Evolutionary conservation across 1,140 invertebrate species (phyloP).

Genomic region (Pseudomyrmex gracilis): DNA sequence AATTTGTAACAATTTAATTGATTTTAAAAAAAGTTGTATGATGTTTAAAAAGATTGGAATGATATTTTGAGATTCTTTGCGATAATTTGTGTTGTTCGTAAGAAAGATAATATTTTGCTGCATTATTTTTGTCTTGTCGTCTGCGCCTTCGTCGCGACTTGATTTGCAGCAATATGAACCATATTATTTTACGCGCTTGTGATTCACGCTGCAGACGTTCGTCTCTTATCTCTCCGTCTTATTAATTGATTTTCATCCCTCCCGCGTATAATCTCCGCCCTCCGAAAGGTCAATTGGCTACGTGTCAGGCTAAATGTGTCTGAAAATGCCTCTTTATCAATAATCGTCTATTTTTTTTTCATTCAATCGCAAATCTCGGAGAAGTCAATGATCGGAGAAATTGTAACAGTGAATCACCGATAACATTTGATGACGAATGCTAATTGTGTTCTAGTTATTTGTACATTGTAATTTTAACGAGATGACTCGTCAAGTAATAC

Average conservation of each 20-base stretch:
- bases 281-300: slow-evolving; percentile 29
- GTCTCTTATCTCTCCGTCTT: neutral
- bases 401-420: no score
- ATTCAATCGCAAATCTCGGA: neutral
- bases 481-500: no score
- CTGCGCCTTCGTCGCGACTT: neutral
- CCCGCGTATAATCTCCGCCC: neutral
- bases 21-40: no score
- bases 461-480: no score
- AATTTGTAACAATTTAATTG: no score
- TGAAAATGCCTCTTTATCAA: neutral
- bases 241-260: slow-evolving; percentile 37
- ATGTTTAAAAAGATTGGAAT: no score
- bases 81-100: no score
- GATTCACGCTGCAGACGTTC: slow-evolving; percentile 12
- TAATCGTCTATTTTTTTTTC: neutral
- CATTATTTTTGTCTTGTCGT: neutral
- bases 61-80: no score
- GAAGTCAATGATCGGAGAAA: no score
- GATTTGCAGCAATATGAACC: slow-evolving; percentile 9
- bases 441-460: no score
- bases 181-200: slow-evolving; percentile 23
- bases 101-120: neutral
- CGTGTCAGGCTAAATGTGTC: slow-evolving; percentile 1
- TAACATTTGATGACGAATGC: no score